A percentile compares a stretch with the other conserved stretches of the same genome.
These are phyloP conservation scores for Hydra vulgaris DNA, from an alignment of 30 jellyfish, hydroid and myxozoan genomes.

Conservation along the genomic window DNA sequence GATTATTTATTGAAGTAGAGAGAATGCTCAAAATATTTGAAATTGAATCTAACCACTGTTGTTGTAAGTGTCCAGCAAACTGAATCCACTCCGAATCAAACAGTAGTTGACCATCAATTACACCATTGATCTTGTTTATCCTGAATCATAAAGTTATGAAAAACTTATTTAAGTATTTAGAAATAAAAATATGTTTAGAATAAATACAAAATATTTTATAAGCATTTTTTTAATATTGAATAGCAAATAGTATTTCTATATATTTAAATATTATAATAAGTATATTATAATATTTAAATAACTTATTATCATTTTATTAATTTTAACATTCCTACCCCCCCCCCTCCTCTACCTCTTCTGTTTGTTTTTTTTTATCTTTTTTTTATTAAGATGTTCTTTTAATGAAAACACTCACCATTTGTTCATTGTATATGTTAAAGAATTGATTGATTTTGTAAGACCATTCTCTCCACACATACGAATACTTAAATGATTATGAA, in stretches of 20 bases:
- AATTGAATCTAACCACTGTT: constrained; percentile 66
- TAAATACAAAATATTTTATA: no score
- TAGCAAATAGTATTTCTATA: no score
- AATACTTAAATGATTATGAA: constrained; percentile 43
- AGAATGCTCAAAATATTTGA: constrained; percentile 42
- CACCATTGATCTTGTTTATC: constrained; percentile 40
- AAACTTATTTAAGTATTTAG: not conserved
- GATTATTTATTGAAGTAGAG: constrained; percentile 8
- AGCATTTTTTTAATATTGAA: no score
- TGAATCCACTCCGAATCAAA: constrained; percentile 94
- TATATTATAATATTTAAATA: no score
- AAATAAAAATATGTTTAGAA: no score
- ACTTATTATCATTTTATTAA: no score
- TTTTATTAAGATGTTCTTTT: not conserved
- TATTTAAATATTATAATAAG: no score
- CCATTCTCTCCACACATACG: constrained; percentile 99
- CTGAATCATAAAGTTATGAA: constrained; percentile 20
- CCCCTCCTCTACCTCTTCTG: no score
- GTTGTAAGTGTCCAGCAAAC: constrained; percentile 58
- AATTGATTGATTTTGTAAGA: constrained; percentile 51
- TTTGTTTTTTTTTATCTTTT: no score
- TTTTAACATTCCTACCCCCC: no score
- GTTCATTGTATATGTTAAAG: constrained; percentile 47
- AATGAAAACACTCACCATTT: constrained; percentile 44
- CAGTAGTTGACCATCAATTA: constrained; percentile 51